Evolutionary conservation across 2,888 invertebrate genomes (phyloP).

Genomic region (Melangyna quadrimaculata): DNA sequence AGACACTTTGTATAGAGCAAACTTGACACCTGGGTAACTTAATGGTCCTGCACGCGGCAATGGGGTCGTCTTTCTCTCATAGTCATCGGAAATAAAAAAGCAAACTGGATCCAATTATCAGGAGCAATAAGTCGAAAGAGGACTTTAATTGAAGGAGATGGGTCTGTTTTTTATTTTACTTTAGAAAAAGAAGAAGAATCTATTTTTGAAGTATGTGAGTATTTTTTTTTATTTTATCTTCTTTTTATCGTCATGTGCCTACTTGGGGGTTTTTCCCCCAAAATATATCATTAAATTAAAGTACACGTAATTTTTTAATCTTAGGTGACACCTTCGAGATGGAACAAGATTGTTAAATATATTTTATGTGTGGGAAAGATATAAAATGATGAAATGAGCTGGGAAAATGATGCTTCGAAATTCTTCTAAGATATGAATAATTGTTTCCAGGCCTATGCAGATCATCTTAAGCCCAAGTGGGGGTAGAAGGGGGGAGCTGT

Average conservation of each 20-base stretch:
- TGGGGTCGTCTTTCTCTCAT: background rate
- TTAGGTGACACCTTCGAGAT: conserved; percentile 58
- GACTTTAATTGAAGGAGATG: conserved; percentile 18
- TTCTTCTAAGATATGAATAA: background rate
- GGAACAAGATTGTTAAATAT: conserved; percentile 47
- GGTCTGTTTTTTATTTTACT: background rate
- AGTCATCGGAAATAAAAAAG: background rate
- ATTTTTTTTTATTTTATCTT: conserved; percentile 5
- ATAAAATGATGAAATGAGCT: background rate
- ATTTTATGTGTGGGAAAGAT: conserved; percentile 60
- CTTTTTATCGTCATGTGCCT: background rate
- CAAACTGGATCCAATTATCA: conserved; percentile 55
- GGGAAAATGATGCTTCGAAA: background rate
- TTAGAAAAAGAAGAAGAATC: background rate
- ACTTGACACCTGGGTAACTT: conserved; percentile 49
- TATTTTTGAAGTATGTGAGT: conserved; percentile 41
- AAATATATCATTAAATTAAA: conserved; percentile 29
- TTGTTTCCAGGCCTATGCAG: too few species aligned
- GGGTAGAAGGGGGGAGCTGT: too few species aligned
- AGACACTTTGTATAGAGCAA: conserved; percentile 23
- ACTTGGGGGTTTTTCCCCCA: background rate
- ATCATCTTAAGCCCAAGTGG: too few species aligned
- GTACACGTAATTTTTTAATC: conserved; percentile 65
- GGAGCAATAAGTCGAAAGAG: conserved; percentile 29
- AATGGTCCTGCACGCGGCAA: background rate